These are phyloP conservation scores for Lampris megalopsis DNA, from an alignment of 2,113 vertebrate species.

Conservation along the genomic window DNA sequence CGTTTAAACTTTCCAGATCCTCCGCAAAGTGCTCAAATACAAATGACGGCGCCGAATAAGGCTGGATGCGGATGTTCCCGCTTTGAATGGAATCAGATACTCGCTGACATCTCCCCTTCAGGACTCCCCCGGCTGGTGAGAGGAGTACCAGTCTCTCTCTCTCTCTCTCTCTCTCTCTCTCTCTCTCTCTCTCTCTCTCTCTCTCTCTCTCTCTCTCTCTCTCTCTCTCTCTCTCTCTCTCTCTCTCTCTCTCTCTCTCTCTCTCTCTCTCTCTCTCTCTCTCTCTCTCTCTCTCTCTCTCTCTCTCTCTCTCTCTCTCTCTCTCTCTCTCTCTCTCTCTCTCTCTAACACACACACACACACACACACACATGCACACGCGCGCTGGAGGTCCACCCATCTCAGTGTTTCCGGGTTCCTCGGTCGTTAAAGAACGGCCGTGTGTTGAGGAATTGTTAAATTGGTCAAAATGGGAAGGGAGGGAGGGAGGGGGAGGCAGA, in stretches of 20 bases:
- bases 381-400: slow-evolving; percentile 34
- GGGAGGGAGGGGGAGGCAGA: too few relatives aligned
- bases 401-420: slow-evolving; percentile 77
- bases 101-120: slow-evolving; percentile 33
- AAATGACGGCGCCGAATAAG: too few relatives aligned
- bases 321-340: slow-evolving; percentile 16
- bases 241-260: neutral
- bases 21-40: neutral
- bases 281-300: slow-evolving; percentile 11
- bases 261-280: too few relatives aligned
- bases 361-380: neutral
- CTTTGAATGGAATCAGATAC: slow-evolving; percentile 4
- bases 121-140: slow-evolving; percentile 11
- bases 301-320: slow-evolving; percentile 41
- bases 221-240: neutral
- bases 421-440: slow-evolving; percentile 26
- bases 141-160: slow-evolving; percentile 31
- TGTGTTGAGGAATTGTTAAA: slow-evolving; percentile 42
- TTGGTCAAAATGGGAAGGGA: slow-evolving; percentile 14
- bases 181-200: slow-evolving; percentile 4
- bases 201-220: slow-evolving; percentile 11
- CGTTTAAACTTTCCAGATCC: neutral
- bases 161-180: slow-evolving; percentile 22
- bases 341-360: too few relatives aligned
- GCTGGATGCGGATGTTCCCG: neutral